Base-by-base conservation (phyloP, 2,797 vertebrate genomes). In the Neosilurus mollespiculum region DNA sequence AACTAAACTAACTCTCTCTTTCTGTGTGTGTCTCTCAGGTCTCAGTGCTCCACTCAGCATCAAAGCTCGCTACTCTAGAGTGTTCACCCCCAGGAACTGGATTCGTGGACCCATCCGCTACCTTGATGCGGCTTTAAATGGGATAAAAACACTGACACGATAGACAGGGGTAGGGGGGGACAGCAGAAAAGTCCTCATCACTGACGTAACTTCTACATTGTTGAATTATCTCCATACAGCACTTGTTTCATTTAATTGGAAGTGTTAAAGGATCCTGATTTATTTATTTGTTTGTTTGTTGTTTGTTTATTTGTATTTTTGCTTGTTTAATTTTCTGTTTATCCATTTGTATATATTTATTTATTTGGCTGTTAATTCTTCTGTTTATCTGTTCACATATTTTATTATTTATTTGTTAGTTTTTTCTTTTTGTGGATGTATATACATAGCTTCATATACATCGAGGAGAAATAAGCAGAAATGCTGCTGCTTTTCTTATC, bases 41-140 rank as follows among this genome's bases (percentile, higher is more conserved):
- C 79, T 77, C 34, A 84, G 85, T 71, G 82, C 88, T 91, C 84
- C 73, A 76, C 84, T 90, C 87, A 49, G 89, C 92, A 91, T 93
- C 87, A 93, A 93, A 91, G 90, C 81, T 82, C 54, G 51, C 65
- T 75, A 71, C 80, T 79, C 78, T 90, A 71, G 82, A 82, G 78
- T 83, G 69, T 30, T 81, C 77, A 71, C 85, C 88, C 90, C 88
- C 84, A 43, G 83, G 89, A 86, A 87, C 69, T 79, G 84, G 91
- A 86, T 24, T 53, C 10, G 90, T 89, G 88, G 86, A 87, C 86
- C 80, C 86, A 92, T 91, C 88, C 73, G 85, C 91, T 92, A 91
- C 90, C 91, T 90, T 91, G 88, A 88, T 91, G 91, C 81, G 43
- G 86, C 87, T 86, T 87, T 92, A 94, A 30, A 94, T 92, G 88